phyloP scores from a whole-genome alignment of 1,140 invertebrate genomes.

The Drosophila seguyi region DNA sequence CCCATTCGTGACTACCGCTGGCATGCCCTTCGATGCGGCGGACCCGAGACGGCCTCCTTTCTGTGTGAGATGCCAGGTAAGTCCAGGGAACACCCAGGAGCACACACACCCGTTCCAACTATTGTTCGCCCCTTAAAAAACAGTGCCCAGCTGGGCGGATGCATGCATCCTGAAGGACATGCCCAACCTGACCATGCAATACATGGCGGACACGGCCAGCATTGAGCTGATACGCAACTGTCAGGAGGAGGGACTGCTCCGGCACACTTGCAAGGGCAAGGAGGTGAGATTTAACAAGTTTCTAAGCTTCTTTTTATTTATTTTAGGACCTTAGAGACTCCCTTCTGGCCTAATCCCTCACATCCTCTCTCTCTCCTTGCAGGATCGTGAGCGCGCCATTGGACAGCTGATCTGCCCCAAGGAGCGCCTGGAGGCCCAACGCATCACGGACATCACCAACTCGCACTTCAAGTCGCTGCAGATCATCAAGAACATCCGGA shows the following conservation, averaged over 20 bases:
- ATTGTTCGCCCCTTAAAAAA: not conserved
- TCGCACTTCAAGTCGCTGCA: conserved; percentile 84
- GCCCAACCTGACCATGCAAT: conserved; percentile 89
- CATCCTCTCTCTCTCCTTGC: not conserved
- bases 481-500: conserved; percentile 80
- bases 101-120: not conserved
- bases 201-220: conserved; percentile 91
- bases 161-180: conserved; percentile 89
- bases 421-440: conserved; percentile 77
- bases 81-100: conserved; percentile 3
- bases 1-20: conserved; percentile 90
- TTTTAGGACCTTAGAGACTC: too few relatives aligned
- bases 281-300: conserved; percentile 85
- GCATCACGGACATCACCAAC: conserved; percentile 81
- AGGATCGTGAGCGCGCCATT: conserved; percentile 77
- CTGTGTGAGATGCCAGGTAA: conserved; percentile 91
- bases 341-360: too few relatives aligned
- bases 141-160: conserved; percentile 90
- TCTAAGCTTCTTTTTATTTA: not conserved
- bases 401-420: conserved; percentile 78
- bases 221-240: conserved; percentile 95
- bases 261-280: conserved; percentile 89
- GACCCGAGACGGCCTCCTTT: conserved; percentile 90
- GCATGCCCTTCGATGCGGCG: conserved; percentile 89
- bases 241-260: conserved; percentile 91